phyloP scores from a whole-genome alignment of 2,888 invertebrate genomes.

The Subacronicta megacephala region DNA sequence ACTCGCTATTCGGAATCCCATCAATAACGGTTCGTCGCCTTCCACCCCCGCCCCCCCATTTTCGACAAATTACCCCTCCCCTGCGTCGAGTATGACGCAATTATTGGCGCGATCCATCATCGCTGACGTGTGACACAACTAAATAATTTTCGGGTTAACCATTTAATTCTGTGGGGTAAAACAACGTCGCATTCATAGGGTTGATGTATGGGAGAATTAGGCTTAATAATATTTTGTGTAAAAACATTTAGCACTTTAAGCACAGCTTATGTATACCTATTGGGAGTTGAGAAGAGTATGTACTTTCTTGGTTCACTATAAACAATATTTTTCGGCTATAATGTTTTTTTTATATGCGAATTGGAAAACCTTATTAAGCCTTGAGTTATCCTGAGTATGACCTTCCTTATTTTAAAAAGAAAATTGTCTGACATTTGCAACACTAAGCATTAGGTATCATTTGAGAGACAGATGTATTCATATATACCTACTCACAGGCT shows the following conservation, averaged over 20 bases:
- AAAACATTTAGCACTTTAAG: constrained; percentile 8
- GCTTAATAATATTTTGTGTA: constrained; percentile 14
- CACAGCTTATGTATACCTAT: too few species aligned
- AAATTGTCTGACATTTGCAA: too few species aligned
- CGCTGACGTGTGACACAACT: constrained; percentile 83
- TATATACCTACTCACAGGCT: too few species aligned
- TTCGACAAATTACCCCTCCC: constrained; percentile 74
- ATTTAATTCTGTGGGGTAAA: constrained; percentile 61
- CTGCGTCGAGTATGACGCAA: constrained; percentile 80
- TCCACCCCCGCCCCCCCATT: constrained; percentile 56
- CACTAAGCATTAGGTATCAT: too few species aligned
- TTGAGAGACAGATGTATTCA: too few species aligned
- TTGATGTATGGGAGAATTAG: constrained; percentile 50
- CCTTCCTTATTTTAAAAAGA: too few species aligned
- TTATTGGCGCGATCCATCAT: constrained; percentile 87
- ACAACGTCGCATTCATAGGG: constrained; percentile 55
- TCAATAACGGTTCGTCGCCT: constrained; percentile 73
- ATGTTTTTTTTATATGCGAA: too few species aligned
- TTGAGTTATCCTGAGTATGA: too few species aligned
- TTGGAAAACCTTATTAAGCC: too few species aligned
- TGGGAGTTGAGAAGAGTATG: background rate
- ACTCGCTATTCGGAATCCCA: constrained; percentile 63
- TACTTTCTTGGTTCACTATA: background rate
- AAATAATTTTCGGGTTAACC: constrained; percentile 81
- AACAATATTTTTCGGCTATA: too few species aligned